Conservation (phyloP, 2,113 vertebrate species). For the Micronisus gabar region DNA sequence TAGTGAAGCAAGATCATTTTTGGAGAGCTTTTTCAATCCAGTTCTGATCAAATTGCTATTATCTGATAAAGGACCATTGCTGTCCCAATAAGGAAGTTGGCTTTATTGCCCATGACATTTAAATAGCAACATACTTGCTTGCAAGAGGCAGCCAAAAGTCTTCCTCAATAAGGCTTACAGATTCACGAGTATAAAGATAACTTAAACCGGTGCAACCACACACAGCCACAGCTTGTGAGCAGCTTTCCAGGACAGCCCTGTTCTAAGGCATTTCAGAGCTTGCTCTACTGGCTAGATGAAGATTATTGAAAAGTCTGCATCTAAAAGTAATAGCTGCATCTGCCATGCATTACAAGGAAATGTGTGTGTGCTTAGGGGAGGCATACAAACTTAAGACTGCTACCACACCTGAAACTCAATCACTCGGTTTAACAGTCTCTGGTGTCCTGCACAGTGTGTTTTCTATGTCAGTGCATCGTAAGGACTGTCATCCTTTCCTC, state of each 20-base stretch:
- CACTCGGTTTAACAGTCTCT: background rate
- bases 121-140: background rate
- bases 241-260: background rate
- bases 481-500: background rate
- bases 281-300: background rate
- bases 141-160: slow-evolving; percentile 15
- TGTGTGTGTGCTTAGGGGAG: fast-evolving
- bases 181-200: background rate
- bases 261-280: background rate
- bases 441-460: background rate
- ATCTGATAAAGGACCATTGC: background rate
- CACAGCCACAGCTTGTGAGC: background rate
- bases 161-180: background rate
- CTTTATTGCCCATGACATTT: background rate
- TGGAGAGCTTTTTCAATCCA: background rate
- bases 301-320: background rate
- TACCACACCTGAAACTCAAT: background rate
- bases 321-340: background rate
- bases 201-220: background rate
- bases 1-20: background rate
- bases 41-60: background rate
- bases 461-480: background rate
- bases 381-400: background rate
- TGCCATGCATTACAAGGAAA: background rate
- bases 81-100: background rate